These are phyloP conservation scores for Drosophila nannoptera DNA, from an alignment of 1,140 invertebrate species.

Conservation along the genomic window DNA sequence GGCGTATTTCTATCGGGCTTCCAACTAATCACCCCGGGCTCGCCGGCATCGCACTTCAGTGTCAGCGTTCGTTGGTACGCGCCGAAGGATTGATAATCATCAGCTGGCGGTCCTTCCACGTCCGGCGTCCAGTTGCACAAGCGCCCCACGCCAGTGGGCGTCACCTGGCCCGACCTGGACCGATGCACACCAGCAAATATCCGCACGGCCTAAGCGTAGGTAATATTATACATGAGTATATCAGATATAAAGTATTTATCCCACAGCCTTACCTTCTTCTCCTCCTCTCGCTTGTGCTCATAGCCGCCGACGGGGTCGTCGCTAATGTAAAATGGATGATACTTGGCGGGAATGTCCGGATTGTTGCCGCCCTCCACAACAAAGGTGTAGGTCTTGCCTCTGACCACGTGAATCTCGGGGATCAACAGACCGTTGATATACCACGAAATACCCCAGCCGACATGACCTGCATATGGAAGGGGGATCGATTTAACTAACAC, in stretches of 20 bases:
- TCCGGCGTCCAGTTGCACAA: conserved; percentile 92
- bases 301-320: conserved; percentile 95
- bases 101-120: conserved; percentile 84
- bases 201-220: conserved; percentile 83
- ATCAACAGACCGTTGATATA: conserved; percentile 94
- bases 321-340: conserved; percentile 97
- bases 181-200: conserved; percentile 89
- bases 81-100: conserved; percentile 91
- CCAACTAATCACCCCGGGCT: conserved; percentile 92
- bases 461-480: conserved; percentile 83
- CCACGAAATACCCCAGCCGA: conserved; percentile 96
- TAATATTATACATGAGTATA: background rate
- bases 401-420: conserved; percentile 94
- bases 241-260: background rate
- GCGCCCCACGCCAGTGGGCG: conserved; percentile 87
- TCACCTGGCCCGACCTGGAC: conserved; percentile 83
- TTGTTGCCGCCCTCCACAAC: conserved; percentile 93
- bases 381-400: conserved; percentile 94
- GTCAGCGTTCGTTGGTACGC: conserved; percentile 92
- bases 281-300: conserved; percentile 89
- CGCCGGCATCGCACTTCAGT: conserved; percentile 89
- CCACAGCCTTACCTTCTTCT: conserved; percentile 84
- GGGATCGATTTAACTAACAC: background rate
- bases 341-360: conserved; percentile 87
- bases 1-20: conserved; percentile 92